Base-by-base conservation (phyloP, 2,888 invertebrate species). In the Rhogogaster chlorosoma region DNA sequence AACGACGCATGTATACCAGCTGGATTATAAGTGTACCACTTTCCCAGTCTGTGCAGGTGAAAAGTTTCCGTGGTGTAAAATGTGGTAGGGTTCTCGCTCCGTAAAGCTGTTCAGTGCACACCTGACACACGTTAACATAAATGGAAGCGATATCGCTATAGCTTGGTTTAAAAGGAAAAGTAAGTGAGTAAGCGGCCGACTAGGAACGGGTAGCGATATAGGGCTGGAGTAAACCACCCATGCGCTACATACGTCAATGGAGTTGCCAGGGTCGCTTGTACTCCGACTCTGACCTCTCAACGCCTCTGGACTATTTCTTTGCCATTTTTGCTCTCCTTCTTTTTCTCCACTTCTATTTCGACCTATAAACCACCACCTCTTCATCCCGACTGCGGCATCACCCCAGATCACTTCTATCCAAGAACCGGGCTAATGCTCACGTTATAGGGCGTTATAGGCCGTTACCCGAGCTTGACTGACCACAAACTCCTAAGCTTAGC, bases 401-500 rank as follows among this genome's bases (percentile, higher is more conserved):
- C 57, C 80, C 61, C 49, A 80, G 80, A 80, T 80, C 80, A 80
- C 80, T 61, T 61, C 80, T 38, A 80, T 80, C 49, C 80, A 38
- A 80, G 57, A 80, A 49, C 64, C 84, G 78, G 87, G 88, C 86
- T 88, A 88, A 87, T 87, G 86, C 86, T 78, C 86, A 49, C 80
- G 80, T 80, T 80, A 80, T 38, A 61, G 61, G 61, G 38, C 85
- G 86, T 88, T 88, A 86, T 85, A 85, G 86, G 82, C 84, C 83
- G 86, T 88, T 86, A 88, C 86, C 86, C 75, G 86, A 88, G 88
- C 88, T 87, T 88, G 87, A 86, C 87, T 86, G 86, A 87, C 84
- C 86, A 86, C 84, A 86, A 87, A 84, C 45, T 45, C 78, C 42
- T 61, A 22, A 80, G 80, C 80, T 80, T 61, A 80, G 80, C 80